Percentiles rank a stretch among this genome's conserved stretches.
phyloP scores from a whole-genome alignment of 2,888 invertebrate genomes.

The Polyploca ridens region DNA sequence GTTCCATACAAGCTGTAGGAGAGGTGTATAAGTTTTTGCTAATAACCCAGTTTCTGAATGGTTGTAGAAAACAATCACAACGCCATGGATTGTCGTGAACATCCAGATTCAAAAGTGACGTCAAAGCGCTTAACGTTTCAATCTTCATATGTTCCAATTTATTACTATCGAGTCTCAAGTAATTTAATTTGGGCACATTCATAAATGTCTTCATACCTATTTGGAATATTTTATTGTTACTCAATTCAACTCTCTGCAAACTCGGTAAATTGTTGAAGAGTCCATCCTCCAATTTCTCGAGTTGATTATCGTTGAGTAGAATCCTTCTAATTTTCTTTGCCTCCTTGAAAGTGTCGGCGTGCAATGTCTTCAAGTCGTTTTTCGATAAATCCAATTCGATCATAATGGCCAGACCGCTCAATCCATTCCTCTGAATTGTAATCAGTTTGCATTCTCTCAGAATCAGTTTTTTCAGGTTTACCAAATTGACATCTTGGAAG shows the following conservation, averaged over 20 bases:
- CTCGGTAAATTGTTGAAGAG: slow-evolving; percentile 90
- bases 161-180: slow-evolving; percentile 90
- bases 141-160: slow-evolving; percentile 87
- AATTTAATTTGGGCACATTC: slow-evolving; percentile 87
- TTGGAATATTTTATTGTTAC: slow-evolving; percentile 88
- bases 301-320: slow-evolving; percentile 89
- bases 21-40: slow-evolving; percentile 89
- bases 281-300: slow-evolving; percentile 89
- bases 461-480: slow-evolving; percentile 92
- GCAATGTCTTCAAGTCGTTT: slow-evolving; percentile 87
- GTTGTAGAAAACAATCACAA: slow-evolving; percentile 93
- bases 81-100: slow-evolving; percentile 94
- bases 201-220: slow-evolving; percentile 90
- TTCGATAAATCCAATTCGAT: slow-evolving; percentile 93
- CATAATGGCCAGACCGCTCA: slow-evolving; percentile 90
- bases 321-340: slow-evolving; percentile 89
- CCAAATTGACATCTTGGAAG: slow-evolving; percentile 88
- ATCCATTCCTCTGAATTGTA: slow-evolving; percentile 89
- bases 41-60: slow-evolving; percentile 91
- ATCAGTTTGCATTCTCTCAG: slow-evolving; percentile 90
- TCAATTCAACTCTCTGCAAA: slow-evolving; percentile 90
- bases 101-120: slow-evolving; percentile 89
- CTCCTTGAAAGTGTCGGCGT: slow-evolving; percentile 88
- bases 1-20: slow-evolving; percentile 90
- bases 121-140: slow-evolving; percentile 86